Evolutionary conservation across 2,797 vertebrate genomes (phyloP).

Genomic region (Calcarius lapponicus): DNA sequence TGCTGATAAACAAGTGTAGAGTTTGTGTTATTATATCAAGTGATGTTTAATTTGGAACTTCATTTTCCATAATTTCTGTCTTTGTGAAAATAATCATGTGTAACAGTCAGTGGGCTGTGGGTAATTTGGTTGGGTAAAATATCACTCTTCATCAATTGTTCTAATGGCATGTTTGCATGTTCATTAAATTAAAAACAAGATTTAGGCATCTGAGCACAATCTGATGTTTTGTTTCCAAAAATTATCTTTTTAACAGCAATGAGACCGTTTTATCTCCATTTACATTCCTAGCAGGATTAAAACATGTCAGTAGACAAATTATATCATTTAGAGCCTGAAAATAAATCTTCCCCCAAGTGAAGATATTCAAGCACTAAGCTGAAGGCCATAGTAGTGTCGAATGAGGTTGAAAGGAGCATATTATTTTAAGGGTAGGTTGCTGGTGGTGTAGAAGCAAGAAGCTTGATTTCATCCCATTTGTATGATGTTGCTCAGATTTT

Average conservation of each 20-base stretch:
- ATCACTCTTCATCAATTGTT: not conserved
- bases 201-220: not conserved
- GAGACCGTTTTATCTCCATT: not conserved
- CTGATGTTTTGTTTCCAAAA: not conserved
- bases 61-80: not conserved
- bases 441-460: not conserved
- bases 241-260: not conserved
- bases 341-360: not conserved
- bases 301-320: not conserved
- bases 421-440: not conserved
- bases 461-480: not conserved
- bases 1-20: not conserved
- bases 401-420: accelerated
- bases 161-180: not conserved
- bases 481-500: not conserved
- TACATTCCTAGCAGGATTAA: not conserved
- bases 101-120: not conserved
- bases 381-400: not conserved
- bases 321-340: not conserved
- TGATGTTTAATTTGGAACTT: not conserved
- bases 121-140: not conserved
- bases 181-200: not conserved
- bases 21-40: not conserved
- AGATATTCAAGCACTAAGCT: not conserved
- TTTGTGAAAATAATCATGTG: not conserved